Base-by-base conservation (phyloP, 2,888 invertebrate species). In the Hypomecis atomaria region DNA sequence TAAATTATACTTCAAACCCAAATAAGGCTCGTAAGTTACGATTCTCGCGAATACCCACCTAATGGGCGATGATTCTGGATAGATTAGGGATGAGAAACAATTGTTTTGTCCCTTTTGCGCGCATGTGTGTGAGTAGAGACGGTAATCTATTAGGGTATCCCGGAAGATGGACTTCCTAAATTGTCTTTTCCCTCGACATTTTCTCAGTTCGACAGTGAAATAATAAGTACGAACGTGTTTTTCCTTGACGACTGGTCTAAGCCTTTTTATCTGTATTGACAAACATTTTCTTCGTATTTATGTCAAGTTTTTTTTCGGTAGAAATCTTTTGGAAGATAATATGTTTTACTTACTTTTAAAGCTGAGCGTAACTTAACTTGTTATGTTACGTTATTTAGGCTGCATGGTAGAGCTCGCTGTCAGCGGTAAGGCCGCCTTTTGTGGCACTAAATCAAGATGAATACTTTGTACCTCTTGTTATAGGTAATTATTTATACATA, bases 1-100 rank as follows among this genome's bases (percentile, higher is more conserved):
- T 92, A 91, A 91, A 90, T 92, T 90, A 91, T 91, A 90, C 90
- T 90, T 90, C 88, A 89, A 89, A 87, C 89, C 89, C 87, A 88
- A 90, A 90, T 90, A 90, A 89, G 88, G 83, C 79, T 77, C 83
- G 86, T 88, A 87, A 90, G 84, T 90, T 89, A 88, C 90, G 85
- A 81, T 82, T 79, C 77, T 73, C 77, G 77, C 81, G 81, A 88
- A 88, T 85, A 82, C 84, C 83, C 76, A 71, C 77, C 82, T 88
- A 89, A 89, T 88, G 84, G 84, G 78, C 85, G 83, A 89, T 88
- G 88, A 85, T 83, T 78, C 80, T 75, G 80, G 83, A 87, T 85
- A 88, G 84, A 90, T 90, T 88, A 88, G 85, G 75, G 62, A 23
- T 63, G 76, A 75, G 78, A 82, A 81, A 83, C 78, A 79, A 76